phyloP scores from a whole-genome alignment of 23 tunicate genomes.

The Oikopleura dioica region DNA sequence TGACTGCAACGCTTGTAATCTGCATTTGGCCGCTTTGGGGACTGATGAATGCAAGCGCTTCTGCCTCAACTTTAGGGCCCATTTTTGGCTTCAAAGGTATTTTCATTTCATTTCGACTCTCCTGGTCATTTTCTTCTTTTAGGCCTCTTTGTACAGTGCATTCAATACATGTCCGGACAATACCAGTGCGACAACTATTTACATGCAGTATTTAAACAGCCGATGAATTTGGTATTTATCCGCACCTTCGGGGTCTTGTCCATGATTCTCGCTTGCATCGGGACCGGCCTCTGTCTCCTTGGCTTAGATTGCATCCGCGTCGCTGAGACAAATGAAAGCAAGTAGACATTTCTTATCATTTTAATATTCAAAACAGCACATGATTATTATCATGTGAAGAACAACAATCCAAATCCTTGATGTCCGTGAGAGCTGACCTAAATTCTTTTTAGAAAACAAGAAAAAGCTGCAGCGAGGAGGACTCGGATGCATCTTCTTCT shows the following conservation, averaged over 20 bases:
- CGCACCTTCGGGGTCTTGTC: neutral
- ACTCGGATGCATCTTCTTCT: neutral
- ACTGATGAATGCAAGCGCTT: neutral
- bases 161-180: neutral
- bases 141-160: conserved; percentile 5
- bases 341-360: no score
- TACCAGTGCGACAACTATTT: neutral
- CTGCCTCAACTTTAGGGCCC: neutral
- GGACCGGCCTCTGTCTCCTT: neutral
- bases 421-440: no score
- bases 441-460: neutral
- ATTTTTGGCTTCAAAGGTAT: neutral
- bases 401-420: no score
- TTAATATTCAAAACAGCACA: no score
- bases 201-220: neutral
- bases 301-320: neutral
- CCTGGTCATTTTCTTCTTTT: no score
- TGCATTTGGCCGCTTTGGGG: conserved; percentile 5
- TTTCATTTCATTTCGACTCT: no score
- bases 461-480: neutral
- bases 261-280: neutral
- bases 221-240: neutral
- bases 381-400: no score
- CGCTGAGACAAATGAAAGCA: no score
- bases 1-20: neutral